These are phyloP conservation scores for Cnemophilus loriae DNA, from an alignment of 2,113 vertebrate genomes.

Conservation along the genomic window DNA sequence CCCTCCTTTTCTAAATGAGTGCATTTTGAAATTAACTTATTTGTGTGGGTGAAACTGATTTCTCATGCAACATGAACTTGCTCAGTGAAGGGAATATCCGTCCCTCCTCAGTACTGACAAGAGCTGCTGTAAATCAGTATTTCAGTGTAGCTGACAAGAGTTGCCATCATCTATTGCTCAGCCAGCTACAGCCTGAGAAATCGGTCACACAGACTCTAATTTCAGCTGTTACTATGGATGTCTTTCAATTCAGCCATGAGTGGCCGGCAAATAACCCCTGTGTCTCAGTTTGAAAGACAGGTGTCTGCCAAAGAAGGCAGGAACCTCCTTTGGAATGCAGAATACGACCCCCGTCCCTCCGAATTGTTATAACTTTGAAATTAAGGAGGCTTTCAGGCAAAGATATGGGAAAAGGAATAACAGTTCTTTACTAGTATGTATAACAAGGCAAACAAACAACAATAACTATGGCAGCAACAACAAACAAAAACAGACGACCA, in stretches of 20 bases:
- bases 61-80: neutral
- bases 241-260: neutral
- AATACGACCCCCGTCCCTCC: too few species aligned
- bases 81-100: neutral
- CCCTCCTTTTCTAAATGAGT: neutral
- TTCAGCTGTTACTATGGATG: neutral
- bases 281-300: too few species aligned
- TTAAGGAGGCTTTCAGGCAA: too few species aligned
- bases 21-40: neutral
- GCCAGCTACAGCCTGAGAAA: neutral
- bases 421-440: too few species aligned
- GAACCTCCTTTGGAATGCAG: too few species aligned
- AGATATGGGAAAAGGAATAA: too few species aligned
- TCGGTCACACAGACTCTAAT: neutral
- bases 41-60: neutral
- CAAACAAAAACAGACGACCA: too few species aligned
- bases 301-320: too few species aligned
- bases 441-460: too few species aligned
- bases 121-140: neutral
- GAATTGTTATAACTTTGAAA: too few species aligned
- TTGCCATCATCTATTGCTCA: neutral
- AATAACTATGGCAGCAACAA: too few species aligned
- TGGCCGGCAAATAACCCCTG: neutral
- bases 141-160: neutral
- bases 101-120: neutral